Percentiles rank a stretch among this genome's conserved stretches.
Evolutionary conservation across 2,113 vertebrate species (phyloP).

Genomic region (Silurus asotus): DNA sequence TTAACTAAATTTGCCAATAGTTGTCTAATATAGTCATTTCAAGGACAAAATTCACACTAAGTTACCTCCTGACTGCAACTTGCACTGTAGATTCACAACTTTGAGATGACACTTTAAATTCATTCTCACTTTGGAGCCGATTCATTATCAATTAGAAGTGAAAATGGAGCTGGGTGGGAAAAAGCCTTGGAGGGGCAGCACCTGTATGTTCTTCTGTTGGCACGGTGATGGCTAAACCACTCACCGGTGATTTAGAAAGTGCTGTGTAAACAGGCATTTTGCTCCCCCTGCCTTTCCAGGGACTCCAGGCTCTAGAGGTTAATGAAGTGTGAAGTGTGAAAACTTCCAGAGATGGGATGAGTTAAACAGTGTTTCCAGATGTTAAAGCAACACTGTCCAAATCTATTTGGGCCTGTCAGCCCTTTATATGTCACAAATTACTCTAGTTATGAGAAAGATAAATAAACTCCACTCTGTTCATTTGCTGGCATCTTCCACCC

Average conservation of each 20-base stretch:
- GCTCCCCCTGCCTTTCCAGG: conserved; percentile 78
- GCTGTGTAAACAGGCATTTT: conserved; percentile 67
- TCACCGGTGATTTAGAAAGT: conserved; percentile 71
- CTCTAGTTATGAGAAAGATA: conserved; percentile 56
- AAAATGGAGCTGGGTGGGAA: conserved; percentile 55
- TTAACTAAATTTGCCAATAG: not conserved
- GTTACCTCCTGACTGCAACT: not conserved
- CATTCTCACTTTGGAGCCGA: conserved; percentile 52
- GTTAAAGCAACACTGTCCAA: conserved; percentile 77
- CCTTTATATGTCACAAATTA: conserved; percentile 70
- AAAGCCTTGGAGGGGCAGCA: conserved; percentile 45
- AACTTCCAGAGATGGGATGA: conserved; percentile 87
- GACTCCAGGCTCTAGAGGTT: conserved; percentile 84
- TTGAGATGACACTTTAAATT: conserved; percentile 40
- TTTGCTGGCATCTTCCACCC: conserved; percentile 34
- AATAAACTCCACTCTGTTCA: conserved; percentile 46
- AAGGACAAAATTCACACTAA: not conserved
- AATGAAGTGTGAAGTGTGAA: conserved; percentile 99
- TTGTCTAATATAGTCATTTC: not conserved
- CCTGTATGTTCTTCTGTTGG: conserved; percentile 53
- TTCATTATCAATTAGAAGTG: conserved; percentile 58
- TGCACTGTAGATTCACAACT: not conserved
- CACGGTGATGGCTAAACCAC: conserved; percentile 62
- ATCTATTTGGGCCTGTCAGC: conserved; percentile 73
- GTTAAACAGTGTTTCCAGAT: conserved; percentile 91